These are phyloP conservation scores for Tachina lurida DNA, from an alignment of 2,888 invertebrate species.

Conservation along the genomic window DNA sequence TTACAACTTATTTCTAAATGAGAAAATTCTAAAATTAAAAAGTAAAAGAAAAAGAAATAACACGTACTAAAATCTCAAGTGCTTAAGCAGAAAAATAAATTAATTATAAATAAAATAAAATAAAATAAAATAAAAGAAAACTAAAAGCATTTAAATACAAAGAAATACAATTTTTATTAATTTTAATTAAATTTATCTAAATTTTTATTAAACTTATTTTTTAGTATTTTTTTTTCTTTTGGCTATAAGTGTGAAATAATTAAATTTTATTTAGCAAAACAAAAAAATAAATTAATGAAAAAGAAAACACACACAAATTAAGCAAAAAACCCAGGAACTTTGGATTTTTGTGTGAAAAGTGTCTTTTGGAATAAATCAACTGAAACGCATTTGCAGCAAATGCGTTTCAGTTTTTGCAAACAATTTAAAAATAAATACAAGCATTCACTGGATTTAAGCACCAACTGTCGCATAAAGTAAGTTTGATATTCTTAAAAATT, in stretches of 20 bases:
- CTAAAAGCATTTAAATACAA: not conserved
- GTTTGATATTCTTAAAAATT: not conserved
- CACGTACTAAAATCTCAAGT: not conserved
- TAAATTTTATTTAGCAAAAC: too few species aligned
- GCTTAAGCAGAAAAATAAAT: not conserved
- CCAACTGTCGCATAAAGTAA: constrained; percentile 57
- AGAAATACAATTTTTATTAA: not conserved
- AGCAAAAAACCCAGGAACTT: not conserved
- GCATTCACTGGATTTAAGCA: constrained; percentile 54
- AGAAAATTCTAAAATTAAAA: constrained; percentile 5
- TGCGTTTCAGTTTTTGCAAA: constrained; percentile 67
- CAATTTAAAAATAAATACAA: constrained; percentile 66
- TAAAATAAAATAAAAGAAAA: not conserved
- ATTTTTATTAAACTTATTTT: not conserved
- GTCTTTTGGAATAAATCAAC: not conserved
- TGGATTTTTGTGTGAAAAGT: constrained; percentile 35
- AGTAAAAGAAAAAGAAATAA: constrained; percentile 22
- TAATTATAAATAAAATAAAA: not conserved
- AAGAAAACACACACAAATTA: constrained; percentile 4
- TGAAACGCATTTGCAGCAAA: constrained; percentile 65
- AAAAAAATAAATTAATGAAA: not conserved
- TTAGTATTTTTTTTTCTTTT: constrained; percentile 5
- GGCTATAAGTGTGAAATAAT: constrained; percentile 8
- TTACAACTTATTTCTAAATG: constrained; percentile 24
- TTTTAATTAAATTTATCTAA: not conserved